Conservation (phyloP, 2,888 invertebrate species). For the Heliothis peltigera region DNA sequence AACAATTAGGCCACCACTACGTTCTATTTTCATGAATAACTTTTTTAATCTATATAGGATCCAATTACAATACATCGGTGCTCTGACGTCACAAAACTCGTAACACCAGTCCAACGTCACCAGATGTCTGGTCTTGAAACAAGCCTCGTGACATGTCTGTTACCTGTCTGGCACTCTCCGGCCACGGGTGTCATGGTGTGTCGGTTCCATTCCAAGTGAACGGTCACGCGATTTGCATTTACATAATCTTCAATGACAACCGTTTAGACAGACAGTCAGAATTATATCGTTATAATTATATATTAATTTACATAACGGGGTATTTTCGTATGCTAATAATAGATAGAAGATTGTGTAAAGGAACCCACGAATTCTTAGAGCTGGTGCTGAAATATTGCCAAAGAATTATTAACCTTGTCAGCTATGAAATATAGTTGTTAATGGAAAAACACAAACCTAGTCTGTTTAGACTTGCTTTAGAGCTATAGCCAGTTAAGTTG, state of each 20-base stretch:
- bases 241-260: not conserved
- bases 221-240: slow-evolving; percentile 3
- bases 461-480: too few relatives aligned
- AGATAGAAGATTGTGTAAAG: not conserved
- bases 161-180: slow-evolving; percentile 27
- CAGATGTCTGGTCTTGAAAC: slow-evolving; percentile 6
- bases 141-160: slow-evolving; percentile 29
- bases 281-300: too few relatives aligned
- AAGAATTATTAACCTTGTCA: not conserved
- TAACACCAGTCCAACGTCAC: slow-evolving; percentile 22
- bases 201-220: slow-evolving; percentile 1
- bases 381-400: not conserved
- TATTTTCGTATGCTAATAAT: not conserved
- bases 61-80: not conserved
- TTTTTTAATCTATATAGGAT: too few relatives aligned
- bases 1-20: too few relatives aligned
- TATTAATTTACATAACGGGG: too few relatives aligned
- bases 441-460: not conserved
- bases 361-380: not conserved
- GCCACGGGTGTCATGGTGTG: slow-evolving; percentile 5
- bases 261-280: too few relatives aligned
- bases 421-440: not conserved
- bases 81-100: slow-evolving; percentile 1
- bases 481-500: too few relatives aligned
- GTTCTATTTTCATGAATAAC: too few relatives aligned